Conservation (phyloP, 1,140 invertebrate genomes). For the Conopomorpha cramerella region DNA sequence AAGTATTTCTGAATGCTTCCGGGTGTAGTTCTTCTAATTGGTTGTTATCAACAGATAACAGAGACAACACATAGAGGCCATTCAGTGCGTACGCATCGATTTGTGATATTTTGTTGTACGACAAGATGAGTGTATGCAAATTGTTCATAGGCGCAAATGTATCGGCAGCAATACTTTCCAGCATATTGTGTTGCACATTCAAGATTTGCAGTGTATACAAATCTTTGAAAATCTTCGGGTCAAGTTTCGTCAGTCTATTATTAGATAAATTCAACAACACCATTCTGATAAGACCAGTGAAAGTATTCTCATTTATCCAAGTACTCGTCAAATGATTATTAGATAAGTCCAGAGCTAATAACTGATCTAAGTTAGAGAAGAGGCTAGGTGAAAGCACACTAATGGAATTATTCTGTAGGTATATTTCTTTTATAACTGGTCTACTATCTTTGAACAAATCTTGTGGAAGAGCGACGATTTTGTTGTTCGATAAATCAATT, state of each 20-base stretch:
- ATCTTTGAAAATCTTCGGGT: constrained; percentile 79
- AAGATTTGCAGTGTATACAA: constrained; percentile 83
- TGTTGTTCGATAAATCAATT: constrained; percentile 85
- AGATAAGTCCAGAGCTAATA: constrained; percentile 85
- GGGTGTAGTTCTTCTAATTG: constrained; percentile 74
- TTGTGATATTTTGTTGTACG: constrained; percentile 77
- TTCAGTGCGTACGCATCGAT: constrained; percentile 78
- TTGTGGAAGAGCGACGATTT: constrained; percentile 84
- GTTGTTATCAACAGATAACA: constrained; percentile 82
- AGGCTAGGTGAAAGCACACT: constrained; percentile 78
- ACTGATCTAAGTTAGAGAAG: constrained; percentile 81
- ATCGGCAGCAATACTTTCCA: constrained; percentile 78
- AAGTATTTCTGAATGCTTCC: constrained; percentile 82
- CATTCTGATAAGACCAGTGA: constrained; percentile 83
- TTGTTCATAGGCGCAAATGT: constrained; percentile 84
- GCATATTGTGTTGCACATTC: constrained; percentile 77
- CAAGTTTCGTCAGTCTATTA: constrained; percentile 80
- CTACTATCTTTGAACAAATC: constrained; percentile 79
- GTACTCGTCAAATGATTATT: constrained; percentile 83
- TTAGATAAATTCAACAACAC: constrained; percentile 84
- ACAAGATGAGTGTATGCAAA: constrained; percentile 78
- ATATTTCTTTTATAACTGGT: constrained; percentile 81
- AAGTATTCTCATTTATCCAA: constrained; percentile 82
- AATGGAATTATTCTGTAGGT: constrained; percentile 87
- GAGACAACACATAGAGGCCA: constrained; percentile 76